Conservation (phyloP, 1,140 invertebrate species). For the Hormaphis cornu region DNA sequence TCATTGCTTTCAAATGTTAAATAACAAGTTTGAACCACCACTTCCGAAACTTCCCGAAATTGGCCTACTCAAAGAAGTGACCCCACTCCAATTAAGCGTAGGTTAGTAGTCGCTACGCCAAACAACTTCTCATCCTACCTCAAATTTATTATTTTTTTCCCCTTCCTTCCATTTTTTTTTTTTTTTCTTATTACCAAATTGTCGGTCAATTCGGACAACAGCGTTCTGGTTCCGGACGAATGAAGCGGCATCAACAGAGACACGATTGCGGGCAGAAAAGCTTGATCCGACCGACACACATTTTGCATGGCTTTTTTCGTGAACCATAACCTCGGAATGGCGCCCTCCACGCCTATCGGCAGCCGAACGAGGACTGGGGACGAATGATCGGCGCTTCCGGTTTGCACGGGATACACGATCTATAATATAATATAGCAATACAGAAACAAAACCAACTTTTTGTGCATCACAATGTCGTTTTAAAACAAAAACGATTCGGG, state of each 20-base stretch:
- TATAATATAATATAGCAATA: constrained; percentile 20
- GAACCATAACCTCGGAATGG: constrained; percentile 53
- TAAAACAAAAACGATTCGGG: background rate
- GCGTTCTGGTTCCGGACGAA: constrained; percentile 2
- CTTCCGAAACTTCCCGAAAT: too few relatives aligned
- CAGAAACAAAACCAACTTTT: too few relatives aligned
- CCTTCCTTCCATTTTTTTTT: background rate
- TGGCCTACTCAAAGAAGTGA: too few relatives aligned
- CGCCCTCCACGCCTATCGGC: constrained; percentile 49
- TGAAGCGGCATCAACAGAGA: constrained; percentile 16
- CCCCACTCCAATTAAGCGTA: too few relatives aligned
- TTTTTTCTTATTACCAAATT: constrained; percentile 4
- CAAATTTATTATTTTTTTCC: too few relatives aligned
- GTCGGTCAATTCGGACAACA: background rate
- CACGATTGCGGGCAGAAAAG: constrained; percentile 1
- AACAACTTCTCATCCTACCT: too few relatives aligned
- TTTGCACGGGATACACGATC: constrained; percentile 41
- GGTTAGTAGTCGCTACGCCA: too few relatives aligned
- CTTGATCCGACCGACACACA: constrained; percentile 4
- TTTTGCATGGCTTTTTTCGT: constrained; percentile 41
- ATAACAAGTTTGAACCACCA: too few relatives aligned
- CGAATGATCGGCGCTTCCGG: constrained; percentile 43
- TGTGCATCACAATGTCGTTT: background rate
- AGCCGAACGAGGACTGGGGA: constrained; percentile 45
- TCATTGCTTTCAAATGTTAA: too few relatives aligned